A percentile compares a stretch with the other conserved stretches of the same genome.
Conservation (phyloP, 2,797 vertebrate species). For the Tragopan temminckii region DNA sequence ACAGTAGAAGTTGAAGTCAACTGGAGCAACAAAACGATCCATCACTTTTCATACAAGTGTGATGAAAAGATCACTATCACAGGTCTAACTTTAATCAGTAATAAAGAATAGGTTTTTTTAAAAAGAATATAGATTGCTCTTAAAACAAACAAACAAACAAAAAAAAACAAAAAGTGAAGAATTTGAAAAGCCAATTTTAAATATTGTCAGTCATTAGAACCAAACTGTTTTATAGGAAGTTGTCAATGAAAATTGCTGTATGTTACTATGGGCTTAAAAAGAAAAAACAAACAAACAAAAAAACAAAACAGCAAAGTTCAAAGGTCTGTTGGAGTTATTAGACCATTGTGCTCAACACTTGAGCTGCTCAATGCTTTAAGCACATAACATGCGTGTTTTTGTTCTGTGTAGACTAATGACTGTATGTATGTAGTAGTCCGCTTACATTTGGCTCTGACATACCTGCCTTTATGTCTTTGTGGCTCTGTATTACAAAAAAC, state of each 20-base stretch:
- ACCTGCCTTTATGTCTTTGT: background rate
- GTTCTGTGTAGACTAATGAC: background rate
- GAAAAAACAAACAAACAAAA: too few species aligned
- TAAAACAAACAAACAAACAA: too few species aligned
- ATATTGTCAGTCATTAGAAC: background rate
- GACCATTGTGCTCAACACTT: fast-evolving
- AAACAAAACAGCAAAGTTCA: background rate
- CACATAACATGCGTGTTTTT: fast-evolving
- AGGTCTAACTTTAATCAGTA: background rate
- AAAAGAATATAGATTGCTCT: background rate
- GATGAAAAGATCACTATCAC: background rate
- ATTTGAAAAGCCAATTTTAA: background rate
- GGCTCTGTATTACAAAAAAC: background rate
- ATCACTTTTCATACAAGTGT: background rate
- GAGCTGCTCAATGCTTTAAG: background rate
- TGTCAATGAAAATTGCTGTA: background rate
- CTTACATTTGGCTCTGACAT: background rate
- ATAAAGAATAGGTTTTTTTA: background rate
- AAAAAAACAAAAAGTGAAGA: background rate
- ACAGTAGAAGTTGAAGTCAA: background rate
- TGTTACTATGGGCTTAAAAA: background rate
- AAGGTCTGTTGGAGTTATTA: background rate
- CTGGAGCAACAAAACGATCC: background rate
- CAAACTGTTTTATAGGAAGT: background rate
- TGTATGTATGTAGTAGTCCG: fast-evolving